Percentiles rank a stretch among this genome's conserved stretches.
These are phyloP conservation scores for Siphamia tubifer DNA, from an alignment of 2,113 vertebrate genomes.

Conservation along the genomic window DNA sequence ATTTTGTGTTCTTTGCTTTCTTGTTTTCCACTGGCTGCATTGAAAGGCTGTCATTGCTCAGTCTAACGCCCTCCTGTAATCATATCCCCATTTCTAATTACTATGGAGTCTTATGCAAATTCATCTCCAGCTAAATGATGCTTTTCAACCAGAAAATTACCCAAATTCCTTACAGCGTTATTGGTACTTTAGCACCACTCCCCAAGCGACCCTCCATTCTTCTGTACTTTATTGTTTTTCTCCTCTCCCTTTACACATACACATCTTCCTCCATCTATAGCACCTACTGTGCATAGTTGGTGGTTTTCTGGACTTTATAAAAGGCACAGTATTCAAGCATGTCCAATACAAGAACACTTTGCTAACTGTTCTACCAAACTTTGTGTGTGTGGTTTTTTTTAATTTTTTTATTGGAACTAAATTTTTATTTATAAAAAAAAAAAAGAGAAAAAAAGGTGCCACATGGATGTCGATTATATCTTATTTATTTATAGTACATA, in stretches of 20 bases:
- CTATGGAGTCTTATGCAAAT: constrained; percentile 46
- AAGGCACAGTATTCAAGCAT: constrained; percentile 15
- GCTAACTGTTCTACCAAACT: background rate
- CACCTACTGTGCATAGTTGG: constrained; percentile 26
- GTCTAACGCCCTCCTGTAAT: constrained; percentile 36
- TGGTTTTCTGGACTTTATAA: constrained; percentile 39
- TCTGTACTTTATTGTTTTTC: constrained; percentile 39
- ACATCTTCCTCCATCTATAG: constrained; percentile 18
- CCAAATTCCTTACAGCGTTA: constrained; percentile 50
- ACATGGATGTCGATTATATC: no score
- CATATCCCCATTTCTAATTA: constrained; percentile 61
- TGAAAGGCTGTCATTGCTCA: constrained; percentile 52
- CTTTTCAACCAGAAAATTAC: constrained; percentile 74
- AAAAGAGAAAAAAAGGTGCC: no score
- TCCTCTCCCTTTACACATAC: constrained; percentile 1
- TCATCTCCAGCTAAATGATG: constrained; percentile 59
- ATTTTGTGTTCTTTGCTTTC: constrained; percentile 27
- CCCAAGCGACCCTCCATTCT: constrained; percentile 10
- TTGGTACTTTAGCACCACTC: constrained; percentile 41
- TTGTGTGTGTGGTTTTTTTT: no score
- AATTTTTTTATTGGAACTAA: no score
- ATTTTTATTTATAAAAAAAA: no score
- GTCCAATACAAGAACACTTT: background rate
- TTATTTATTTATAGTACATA: no score
- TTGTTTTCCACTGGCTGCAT: constrained; percentile 7